phyloP scores from a whole-genome alignment of 2,797 vertebrate species.

The Xiphophorus birchmanni region DNA sequence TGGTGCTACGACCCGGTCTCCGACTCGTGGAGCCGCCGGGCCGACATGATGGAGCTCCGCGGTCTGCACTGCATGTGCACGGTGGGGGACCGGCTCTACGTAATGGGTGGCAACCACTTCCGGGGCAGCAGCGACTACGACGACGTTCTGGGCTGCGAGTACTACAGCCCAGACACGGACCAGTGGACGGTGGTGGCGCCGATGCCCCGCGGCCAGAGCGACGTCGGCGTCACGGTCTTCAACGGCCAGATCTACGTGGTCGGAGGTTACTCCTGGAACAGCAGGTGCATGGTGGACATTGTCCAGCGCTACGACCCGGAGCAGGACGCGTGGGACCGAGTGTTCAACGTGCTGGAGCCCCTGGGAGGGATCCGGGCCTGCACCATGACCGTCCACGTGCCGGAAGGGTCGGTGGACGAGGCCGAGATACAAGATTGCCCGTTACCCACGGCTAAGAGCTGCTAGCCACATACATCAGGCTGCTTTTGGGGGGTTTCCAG shows the following conservation, averaged over 20 bases:
- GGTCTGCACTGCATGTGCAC: constrained; percentile 89
- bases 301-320: constrained; percentile 84
- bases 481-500: constrained; percentile 10
- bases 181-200: constrained; percentile 84
- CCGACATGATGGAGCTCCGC: constrained; percentile 84
- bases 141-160: constrained; percentile 84
- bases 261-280: constrained; percentile 88
- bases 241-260: constrained; percentile 82
- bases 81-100: constrained; percentile 80
- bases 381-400: constrained; percentile 83
- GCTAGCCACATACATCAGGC: constrained; percentile 14
- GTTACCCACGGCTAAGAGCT: constrained; percentile 72
- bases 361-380: constrained; percentile 86
- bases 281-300: constrained; percentile 85
- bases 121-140: constrained; percentile 83
- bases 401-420: constrained; percentile 76
- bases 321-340: constrained; percentile 79
- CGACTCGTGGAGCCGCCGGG: constrained; percentile 75
- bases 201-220: constrained; percentile 85
- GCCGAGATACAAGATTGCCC: constrained; percentile 79
- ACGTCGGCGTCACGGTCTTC: constrained; percentile 83
- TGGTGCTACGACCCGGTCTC: constrained; percentile 77
- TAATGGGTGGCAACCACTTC: constrained; percentile 88
- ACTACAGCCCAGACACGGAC: constrained; percentile 79
- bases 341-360: constrained; percentile 84